These are phyloP conservation scores for Noctua fimbriata DNA, from an alignment of 2,888 invertebrate species.

Conservation along the genomic window DNA sequence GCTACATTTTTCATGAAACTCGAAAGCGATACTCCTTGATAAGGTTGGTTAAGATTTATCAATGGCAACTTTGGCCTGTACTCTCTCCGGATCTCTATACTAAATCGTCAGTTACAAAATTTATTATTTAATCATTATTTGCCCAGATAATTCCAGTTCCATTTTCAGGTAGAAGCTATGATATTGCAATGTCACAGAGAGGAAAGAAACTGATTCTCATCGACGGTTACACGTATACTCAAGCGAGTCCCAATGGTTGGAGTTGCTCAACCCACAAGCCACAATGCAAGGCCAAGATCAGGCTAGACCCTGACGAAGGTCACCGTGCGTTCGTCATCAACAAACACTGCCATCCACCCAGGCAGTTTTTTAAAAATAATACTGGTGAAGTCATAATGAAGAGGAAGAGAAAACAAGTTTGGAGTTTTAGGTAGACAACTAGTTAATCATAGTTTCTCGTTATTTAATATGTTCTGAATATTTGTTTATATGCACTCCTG, in stretches of 20 bases:
- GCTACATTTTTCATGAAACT: not conserved
- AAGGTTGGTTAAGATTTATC: not conserved
- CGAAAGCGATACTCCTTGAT: not conserved
- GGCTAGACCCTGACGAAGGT: slow-evolving; percentile 42
- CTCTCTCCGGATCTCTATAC: not conserved
- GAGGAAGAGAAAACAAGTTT: not conserved
- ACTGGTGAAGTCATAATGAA: slow-evolving; percentile 9
- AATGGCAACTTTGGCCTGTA: not conserved
- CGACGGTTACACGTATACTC: slow-evolving; percentile 66
- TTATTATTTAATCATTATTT: not conserved
- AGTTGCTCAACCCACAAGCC: slow-evolving; percentile 40
- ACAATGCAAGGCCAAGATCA: slow-evolving; percentile 62
- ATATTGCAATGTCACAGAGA: slow-evolving; percentile 42
- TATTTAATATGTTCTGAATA: not conserved
- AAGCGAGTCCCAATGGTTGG: slow-evolving; percentile 29
- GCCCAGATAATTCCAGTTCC: not conserved
- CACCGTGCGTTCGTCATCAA: slow-evolving; percentile 20
- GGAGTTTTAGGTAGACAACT: not conserved
- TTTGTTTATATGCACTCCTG: not conserved
- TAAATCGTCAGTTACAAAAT: not conserved
- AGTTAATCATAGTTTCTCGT: not conserved
- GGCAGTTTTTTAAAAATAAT: slow-evolving; percentile 28
- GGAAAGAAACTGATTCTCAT: slow-evolving; percentile 68
- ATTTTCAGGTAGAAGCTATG: slow-evolving; percentile 21
- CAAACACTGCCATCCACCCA: slow-evolving; percentile 45